Percentiles rank a stretch among this genome's conserved stretches.
Conservation (phyloP, 2,113 vertebrate species). For the Barnardius zonarius region DNA sequence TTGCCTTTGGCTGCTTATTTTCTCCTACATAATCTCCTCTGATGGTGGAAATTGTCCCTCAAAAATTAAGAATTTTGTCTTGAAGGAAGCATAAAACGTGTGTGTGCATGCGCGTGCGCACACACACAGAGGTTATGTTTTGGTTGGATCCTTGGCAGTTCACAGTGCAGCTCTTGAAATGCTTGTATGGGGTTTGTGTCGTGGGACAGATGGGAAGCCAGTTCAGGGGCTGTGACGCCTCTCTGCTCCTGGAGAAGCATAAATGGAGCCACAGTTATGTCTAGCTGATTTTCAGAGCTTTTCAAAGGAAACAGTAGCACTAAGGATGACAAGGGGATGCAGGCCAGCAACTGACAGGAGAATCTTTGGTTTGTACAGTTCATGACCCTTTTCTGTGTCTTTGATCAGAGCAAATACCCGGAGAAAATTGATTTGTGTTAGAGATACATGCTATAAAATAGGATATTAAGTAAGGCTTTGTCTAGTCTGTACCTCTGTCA, state of each 20-base stretch:
- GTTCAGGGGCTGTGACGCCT: neutral
- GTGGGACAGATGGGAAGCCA: neutral
- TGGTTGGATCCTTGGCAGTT: neutral
- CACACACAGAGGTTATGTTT: neutral
- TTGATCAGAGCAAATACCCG: neutral
- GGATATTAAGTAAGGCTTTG: neutral
- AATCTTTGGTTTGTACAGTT: neutral
- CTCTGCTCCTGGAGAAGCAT: neutral
- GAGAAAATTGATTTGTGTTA: neutral
- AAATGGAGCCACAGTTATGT: neutral
- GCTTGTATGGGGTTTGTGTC: neutral
- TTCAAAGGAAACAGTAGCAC: neutral
- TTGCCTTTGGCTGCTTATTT: neutral
- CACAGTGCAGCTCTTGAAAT: neutral
- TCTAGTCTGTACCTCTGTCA: neutral
- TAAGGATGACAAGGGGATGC: neutral
- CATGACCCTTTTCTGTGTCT: neutral
- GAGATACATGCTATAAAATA: neutral
- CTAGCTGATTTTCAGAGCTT: neutral
- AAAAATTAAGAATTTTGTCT: neutral
- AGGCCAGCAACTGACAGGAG: neutral
- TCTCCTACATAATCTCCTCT: neutral
- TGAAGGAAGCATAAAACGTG: neutral
- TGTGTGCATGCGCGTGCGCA: too few species aligned
- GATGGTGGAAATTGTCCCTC: neutral